Evolutionary conservation across 2,888 invertebrate genomes (phyloP).

Genomic region (Drosophila cracens): DNA sequence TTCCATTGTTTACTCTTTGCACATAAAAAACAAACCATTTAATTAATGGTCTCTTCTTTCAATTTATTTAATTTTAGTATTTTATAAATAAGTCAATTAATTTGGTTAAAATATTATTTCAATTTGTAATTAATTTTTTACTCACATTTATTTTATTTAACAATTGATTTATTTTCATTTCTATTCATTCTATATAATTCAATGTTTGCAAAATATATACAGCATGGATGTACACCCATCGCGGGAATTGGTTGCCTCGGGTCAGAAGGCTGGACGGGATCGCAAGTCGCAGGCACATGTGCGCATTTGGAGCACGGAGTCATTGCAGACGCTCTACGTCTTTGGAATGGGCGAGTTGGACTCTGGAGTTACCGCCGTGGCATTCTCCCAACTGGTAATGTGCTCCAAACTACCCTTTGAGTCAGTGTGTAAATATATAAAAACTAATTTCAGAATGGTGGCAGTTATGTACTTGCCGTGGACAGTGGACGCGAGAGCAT

Average conservation of each 20-base stretch:
- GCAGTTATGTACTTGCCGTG: constrained; percentile 94
- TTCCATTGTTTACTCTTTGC: background rate
- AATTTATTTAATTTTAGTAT: background rate
- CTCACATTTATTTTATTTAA: background rate
- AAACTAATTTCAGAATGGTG: constrained; percentile 89
- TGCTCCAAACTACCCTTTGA: background rate
- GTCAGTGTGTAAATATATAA: background rate
- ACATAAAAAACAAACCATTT: background rate
- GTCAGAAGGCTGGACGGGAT: constrained; percentile 93
- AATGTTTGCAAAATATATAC: constrained; percentile 15
- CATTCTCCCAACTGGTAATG: constrained; percentile 93
- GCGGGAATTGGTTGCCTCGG: constrained; percentile 94
- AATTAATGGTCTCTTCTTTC: background rate
- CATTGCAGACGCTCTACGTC: constrained; percentile 94
- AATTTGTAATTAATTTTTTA: background rate
- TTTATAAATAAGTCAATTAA: background rate
- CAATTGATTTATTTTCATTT: background rate
- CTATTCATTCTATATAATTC: background rate
- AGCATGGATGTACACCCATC: constrained; percentile 96
- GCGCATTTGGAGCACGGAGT: constrained; percentile 96
- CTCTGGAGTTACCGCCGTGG: constrained; percentile 93
- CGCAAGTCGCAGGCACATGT: constrained; percentile 95
- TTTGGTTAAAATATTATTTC: background rate
- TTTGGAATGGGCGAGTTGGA: constrained; percentile 96
- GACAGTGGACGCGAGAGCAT: constrained; percentile 96